A percentile compares a stretch with the other conserved stretches of the same genome.
Evolutionary conservation across 2,113 vertebrate species (phyloP).

Genomic region (Talpa occidentalis): DNA sequence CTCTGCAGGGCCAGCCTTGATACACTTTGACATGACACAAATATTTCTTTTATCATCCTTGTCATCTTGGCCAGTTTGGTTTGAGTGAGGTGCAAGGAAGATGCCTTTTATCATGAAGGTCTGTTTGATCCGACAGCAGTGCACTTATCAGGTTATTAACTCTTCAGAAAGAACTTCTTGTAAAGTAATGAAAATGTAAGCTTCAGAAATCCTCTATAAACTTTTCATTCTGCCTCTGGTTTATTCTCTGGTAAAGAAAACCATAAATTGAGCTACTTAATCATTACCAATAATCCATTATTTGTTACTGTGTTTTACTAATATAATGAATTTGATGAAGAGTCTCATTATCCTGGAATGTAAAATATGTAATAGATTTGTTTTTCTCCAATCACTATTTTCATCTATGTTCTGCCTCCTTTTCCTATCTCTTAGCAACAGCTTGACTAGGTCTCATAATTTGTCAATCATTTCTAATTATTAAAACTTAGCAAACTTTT

Average conservation of each 20-base stretch:
- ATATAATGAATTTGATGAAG: not conserved
- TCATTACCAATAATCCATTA: not conserved
- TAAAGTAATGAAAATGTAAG: slow-evolving; percentile 20
- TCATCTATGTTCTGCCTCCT: not conserved
- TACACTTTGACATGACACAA: not conserved
- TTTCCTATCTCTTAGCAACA: not conserved
- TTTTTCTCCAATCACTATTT: not conserved
- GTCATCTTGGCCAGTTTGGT: not conserved
- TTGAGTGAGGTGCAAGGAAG: not conserved
- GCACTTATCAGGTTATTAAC: not conserved
- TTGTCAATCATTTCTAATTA: not conserved
- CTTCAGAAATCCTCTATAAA: not conserved
- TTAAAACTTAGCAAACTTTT: not conserved
- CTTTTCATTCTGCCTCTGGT: not conserved
- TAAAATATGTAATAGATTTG: not conserved
- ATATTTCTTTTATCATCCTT: slow-evolving; percentile 45
- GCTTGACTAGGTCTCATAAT: not conserved
- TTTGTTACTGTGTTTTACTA: not conserved
- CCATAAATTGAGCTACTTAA: not conserved
- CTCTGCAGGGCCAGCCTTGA: not conserved
- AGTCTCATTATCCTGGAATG: not conserved
- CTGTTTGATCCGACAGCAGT: slow-evolving; percentile 50
- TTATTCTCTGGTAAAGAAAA: not conserved
- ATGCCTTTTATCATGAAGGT: slow-evolving; percentile 60
- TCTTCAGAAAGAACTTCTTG: slow-evolving; percentile 14